phyloP scores from a whole-genome alignment of 1,140 invertebrate species.

The Cydia pomonella region DNA sequence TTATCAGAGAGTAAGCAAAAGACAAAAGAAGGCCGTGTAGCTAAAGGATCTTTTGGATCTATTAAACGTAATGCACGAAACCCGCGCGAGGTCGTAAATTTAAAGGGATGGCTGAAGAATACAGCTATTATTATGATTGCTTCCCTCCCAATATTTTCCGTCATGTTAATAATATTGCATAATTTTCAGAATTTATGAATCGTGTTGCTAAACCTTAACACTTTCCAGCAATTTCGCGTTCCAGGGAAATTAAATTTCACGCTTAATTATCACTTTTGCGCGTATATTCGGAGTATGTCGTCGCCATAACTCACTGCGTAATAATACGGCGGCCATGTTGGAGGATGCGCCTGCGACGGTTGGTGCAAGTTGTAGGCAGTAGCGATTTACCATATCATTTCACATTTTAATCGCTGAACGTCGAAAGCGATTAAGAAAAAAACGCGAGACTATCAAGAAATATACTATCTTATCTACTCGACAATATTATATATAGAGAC shows the following conservation, averaged over 20 bases:
- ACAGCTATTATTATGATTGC: conserved; percentile 19
- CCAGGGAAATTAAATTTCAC: conserved; percentile 72
- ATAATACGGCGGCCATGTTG: conserved; percentile 60
- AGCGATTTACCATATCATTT: not conserved
- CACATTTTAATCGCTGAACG: not conserved
- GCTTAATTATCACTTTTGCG: conserved; percentile 72
- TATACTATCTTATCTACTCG: too few species aligned
- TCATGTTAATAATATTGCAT: conserved; percentile 17
- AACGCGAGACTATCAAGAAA: too few species aligned
- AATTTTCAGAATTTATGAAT: conserved; percentile 29
- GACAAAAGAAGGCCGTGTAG: too few species aligned
- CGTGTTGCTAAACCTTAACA: conserved; percentile 37
- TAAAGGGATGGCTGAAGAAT: not conserved
- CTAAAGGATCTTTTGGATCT: too few species aligned
- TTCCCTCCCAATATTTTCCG: conserved; percentile 14
- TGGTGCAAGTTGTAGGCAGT: conserved; percentile 36
- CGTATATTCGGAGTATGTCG: conserved; percentile 54
- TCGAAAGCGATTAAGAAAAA: too few species aligned
- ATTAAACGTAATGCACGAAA: too few species aligned
- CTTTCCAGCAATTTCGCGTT: conserved; percentile 55
- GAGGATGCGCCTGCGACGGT: not conserved
- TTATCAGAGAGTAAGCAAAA: too few species aligned
- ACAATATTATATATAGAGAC: too few species aligned
- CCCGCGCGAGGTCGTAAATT: not conserved
- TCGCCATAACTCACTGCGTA: conserved; percentile 71